Conservation (phyloP, 2,888 invertebrate genomes). For the Chymomyza amoena region DNA sequence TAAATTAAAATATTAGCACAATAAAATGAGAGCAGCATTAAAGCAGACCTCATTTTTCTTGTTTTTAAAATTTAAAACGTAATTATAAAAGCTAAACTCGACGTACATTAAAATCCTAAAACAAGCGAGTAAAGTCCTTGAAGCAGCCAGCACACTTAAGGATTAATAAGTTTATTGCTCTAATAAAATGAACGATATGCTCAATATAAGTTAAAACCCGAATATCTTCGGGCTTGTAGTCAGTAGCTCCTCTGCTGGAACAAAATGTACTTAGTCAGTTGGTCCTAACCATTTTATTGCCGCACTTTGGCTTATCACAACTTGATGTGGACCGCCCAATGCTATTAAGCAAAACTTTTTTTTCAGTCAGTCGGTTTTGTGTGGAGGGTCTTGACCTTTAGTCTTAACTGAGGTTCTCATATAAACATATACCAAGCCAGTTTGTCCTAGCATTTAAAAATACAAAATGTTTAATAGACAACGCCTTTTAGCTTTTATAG, state of each 20-base stretch:
- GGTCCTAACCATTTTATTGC: conserved; percentile 62
- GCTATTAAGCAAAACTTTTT: conserved; percentile 45
- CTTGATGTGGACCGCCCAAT: conserved; percentile 18
- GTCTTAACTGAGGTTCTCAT: neutral
- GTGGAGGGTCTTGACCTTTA: neutral
- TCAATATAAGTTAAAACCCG: neutral
- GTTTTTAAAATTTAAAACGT: neutral
- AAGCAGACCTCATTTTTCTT: neutral
- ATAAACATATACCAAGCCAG: neutral
- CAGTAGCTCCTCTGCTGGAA: neutral
- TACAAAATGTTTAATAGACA: conserved; percentile 56
- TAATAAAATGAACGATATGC: neutral
- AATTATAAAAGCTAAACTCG: neutral
- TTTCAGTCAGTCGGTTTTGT: neutral
- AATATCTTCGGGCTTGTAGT: neutral
- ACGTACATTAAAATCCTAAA: neutral
- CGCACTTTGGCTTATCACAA: conserved; percentile 59
- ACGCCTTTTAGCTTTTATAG: conserved; percentile 61
- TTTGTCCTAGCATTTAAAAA: conserved; percentile 28
- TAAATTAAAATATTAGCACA: too few species aligned
- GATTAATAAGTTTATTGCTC: neutral
- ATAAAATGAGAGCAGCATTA: neutral
- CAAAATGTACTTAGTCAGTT: neutral
- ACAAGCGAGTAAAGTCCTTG: neutral
- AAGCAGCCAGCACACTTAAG: neutral